These are phyloP conservation scores for Acyrthosiphon pisum DNA, from an alignment of 1,140 invertebrate genomes.

Conservation along the genomic window DNA sequence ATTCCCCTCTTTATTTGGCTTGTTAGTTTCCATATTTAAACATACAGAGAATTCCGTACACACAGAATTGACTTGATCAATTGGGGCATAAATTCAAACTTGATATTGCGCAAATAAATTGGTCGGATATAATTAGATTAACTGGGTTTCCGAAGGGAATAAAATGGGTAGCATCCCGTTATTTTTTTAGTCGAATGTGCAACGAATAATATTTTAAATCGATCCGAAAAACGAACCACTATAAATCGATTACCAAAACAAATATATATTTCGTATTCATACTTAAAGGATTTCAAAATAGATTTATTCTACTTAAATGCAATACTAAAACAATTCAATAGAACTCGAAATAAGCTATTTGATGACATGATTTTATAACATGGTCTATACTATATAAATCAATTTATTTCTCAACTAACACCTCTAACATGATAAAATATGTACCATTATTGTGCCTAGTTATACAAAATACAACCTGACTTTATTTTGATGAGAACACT, in stretches of 20 bases:
- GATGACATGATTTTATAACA: neutral
- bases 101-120: constrained; percentile 32
- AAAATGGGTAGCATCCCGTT: neutral
- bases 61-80: neutral
- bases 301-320: neutral
- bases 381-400: neutral
- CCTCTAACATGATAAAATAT: too few relatives aligned
- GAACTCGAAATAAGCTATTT: neutral
- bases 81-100: neutral
- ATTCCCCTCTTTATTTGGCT: neutral
- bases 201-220: neutral
- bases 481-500: too few relatives aligned
- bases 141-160: neutral
- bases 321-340: neutral
- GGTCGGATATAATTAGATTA: constrained; percentile 29
- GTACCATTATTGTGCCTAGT: too few relatives aligned
- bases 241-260: constrained; percentile 20
- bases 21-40: constrained; percentile 37
- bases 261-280: neutral
- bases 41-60: neutral
- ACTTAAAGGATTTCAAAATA: neutral
- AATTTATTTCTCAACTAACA: too few relatives aligned
- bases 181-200: neutral
- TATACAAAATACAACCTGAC: too few relatives aligned
- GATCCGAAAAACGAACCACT: neutral